Percentiles rank a stretch among this genome's conserved stretches.
Conservation (phyloP, 2,797 vertebrate genomes). For the Eleutherodactylus coqui region DNA sequence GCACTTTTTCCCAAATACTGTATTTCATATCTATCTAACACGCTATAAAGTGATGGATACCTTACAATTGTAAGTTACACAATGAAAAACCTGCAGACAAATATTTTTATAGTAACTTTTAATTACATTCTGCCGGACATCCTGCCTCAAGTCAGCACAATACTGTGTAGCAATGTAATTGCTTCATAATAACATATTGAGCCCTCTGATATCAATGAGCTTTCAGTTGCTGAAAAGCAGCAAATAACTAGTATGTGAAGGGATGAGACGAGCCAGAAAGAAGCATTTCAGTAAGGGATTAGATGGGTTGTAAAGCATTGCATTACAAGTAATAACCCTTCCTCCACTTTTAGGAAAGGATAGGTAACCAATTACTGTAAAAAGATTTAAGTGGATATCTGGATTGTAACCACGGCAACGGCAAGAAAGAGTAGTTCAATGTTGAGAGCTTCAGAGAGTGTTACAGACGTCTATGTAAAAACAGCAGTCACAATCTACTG, state of each 20-base stretch:
- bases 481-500: slow-evolving; percentile 49
- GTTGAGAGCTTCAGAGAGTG: slow-evolving; percentile 65
- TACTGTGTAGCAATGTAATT: not conserved
- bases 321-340: slow-evolving; percentile 61
- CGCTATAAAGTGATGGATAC: not conserved
- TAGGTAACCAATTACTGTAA: slow-evolving; percentile 69
- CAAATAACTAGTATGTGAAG: slow-evolving; percentile 40
- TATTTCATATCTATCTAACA: not conserved
- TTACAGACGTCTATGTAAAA: slow-evolving; percentile 51
- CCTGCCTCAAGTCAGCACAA: not conserved
- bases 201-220: slow-evolving; percentile 11
- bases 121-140: not conserved
- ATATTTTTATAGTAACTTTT: slow-evolving; percentile 1
- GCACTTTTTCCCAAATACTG: not conserved
- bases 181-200: slow-evolving; percentile 3
- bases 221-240: slow-evolving; percentile 8
- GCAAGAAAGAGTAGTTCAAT: slow-evolving; percentile 72
- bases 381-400: slow-evolving; percentile 69
- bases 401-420: slow-evolving; percentile 71
- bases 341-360: slow-evolving; percentile 60
- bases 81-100: not conserved
- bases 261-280: slow-evolving; percentile 33
- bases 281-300: slow-evolving; percentile 57
- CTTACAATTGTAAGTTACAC: not conserved
- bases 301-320: slow-evolving; percentile 59